A percentile compares a stretch with the other conserved stretches of the same genome.
Evolutionary conservation across 2,113 vertebrate species (phyloP).

Genomic region (Microcebus tavaratra): DNA sequence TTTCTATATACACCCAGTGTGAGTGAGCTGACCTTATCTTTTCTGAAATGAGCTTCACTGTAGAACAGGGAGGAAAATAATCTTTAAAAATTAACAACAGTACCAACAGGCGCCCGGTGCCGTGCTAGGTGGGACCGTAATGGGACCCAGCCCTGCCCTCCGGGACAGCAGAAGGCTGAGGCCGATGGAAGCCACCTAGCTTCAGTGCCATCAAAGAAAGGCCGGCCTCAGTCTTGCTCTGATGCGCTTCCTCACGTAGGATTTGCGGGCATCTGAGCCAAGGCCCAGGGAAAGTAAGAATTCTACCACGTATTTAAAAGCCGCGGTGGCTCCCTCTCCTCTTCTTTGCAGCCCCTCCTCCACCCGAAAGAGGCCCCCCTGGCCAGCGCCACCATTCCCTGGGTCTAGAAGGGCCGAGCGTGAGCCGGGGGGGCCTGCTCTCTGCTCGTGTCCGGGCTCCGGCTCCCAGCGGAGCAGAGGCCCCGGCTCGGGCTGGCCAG

Average conservation of each 20-base stretch:
- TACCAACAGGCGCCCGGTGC: accelerated
- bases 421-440: background rate
- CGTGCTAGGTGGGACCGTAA: background rate
- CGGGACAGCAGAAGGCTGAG: background rate
- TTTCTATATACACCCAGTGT: background rate
- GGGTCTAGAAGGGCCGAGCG: background rate
- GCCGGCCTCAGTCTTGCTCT: background rate
- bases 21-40: background rate
- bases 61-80: background rate
- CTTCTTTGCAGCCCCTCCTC: no score
- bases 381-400: background rate
- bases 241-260: background rate
- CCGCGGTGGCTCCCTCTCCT: accelerated
- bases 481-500: background rate
- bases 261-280: background rate
- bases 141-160: background rate
- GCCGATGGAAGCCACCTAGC: background rate
- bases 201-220: background rate
- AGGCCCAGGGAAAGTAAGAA: background rate
- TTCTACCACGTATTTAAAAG: background rate
- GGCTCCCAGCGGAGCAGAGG: background rate
- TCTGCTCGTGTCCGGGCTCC: background rate
- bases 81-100: background rate
- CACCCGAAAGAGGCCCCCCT: background rate
- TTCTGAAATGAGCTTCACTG: conserved; percentile 16